Conservation (phyloP, 2,113 vertebrate species). For the Protobothrops flavoviridis region DNA sequence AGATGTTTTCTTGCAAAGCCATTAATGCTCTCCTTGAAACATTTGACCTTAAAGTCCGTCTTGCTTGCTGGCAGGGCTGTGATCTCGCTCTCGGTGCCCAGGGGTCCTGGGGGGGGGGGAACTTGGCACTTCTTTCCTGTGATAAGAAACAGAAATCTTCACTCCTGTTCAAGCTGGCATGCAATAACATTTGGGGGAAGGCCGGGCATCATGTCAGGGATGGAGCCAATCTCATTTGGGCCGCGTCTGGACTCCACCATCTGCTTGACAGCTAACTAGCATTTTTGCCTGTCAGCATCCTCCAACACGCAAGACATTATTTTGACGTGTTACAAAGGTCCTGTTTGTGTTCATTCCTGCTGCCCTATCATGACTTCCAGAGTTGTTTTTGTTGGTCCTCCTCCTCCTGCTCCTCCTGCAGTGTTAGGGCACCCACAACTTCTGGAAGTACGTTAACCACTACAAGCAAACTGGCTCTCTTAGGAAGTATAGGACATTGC, state of each 20-base stretch:
- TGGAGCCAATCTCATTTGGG: background rate
- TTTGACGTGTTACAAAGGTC: constrained; percentile 30
- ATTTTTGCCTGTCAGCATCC: background rate
- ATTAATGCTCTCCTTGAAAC: constrained; percentile 14
- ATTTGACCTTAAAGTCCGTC: constrained; percentile 21
- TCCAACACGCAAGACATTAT: accelerated
- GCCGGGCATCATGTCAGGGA: background rate
- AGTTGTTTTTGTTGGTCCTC: background rate
- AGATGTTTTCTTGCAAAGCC: background rate
- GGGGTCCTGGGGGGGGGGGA: constrained; percentile 12
- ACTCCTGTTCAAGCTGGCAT: constrained; percentile 22
- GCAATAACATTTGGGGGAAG: background rate
- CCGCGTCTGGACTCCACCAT: background rate
- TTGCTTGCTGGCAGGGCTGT: constrained; percentile 3
- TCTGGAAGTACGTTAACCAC: too few species aligned
- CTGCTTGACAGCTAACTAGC: constrained; percentile 7
- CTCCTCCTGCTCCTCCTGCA: too few species aligned
- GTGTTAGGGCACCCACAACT: too few species aligned
- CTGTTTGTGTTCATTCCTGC: background rate
- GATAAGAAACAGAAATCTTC: constrained; percentile 27
- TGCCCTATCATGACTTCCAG: background rate
- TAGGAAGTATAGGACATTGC: too few species aligned
- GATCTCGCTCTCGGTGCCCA: background rate
- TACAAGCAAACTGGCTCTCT: too few species aligned
- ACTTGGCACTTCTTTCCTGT: constrained; percentile 32